Base-by-base conservation (phyloP, 2,888 invertebrate species). In the Caenorhabditis zanzibari region DNA sequence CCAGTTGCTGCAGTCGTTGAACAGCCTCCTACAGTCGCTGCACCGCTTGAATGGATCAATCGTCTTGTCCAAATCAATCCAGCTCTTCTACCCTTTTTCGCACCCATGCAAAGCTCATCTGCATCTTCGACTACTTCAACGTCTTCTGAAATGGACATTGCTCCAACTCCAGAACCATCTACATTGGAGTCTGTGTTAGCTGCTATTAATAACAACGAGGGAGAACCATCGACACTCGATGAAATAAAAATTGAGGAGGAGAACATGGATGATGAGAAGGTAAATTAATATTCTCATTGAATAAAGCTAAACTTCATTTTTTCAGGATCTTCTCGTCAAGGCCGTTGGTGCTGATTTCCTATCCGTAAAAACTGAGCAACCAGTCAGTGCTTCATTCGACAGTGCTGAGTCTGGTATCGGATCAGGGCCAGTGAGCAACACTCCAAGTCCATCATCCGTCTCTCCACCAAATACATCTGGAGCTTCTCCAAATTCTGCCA, bases 361-460 rank as follows among this genome's bases (percentile, higher is more conserved):
- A 5, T 61, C 69, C 1, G 85, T 87, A 3, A 49, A 49, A 22
- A 87, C 83, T 6, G 87, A 87, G 54, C 49, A 44, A 24, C 54
- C 44, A 28, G 12, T 26, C 26, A 38, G 68, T 16, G 68, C 76
- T n/a, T 77, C 79, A 12, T 24, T 69, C 68, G 63, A 56, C 54
- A 82, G 81, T 24, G 87, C 84, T 28, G 87, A 87, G 52, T 87
- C 87, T 1, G 87, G 85, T 73, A 83, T 84, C 24, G 71, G 77
- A 14, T 85, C 85, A 19, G 58, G 59, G 0, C 73, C 68, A 49
- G 28, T 28, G 22, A 68, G 66, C 44, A 66, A 66, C 66, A 74
- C 81, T 24, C 74, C 73, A 41, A 69, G 71, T 22, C 71, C 81
- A 28, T 41, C 64, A 9, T 59, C 41, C 16, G 12, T 22, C 5